These are phyloP conservation scores for Gulo gulo DNA, from an alignment of 2,113 vertebrate genomes.

Conservation along the genomic window DNA sequence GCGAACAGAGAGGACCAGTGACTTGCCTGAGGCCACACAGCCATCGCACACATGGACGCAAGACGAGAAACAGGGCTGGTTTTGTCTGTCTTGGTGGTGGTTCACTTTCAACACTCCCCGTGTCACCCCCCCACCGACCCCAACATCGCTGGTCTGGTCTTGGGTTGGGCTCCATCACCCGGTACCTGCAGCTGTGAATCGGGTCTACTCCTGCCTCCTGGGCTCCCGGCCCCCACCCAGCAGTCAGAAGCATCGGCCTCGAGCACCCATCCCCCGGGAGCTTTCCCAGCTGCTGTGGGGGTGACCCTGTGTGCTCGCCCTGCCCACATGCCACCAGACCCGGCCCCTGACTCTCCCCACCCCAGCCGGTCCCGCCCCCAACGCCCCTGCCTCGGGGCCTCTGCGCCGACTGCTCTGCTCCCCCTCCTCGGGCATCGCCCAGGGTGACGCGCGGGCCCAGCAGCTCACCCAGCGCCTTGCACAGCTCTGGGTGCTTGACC, in stretches of 20 bases:
- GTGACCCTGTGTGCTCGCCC: neutral
- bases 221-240: accelerated
- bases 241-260: neutral
- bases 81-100: neutral
- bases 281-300: neutral
- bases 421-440: too few species aligned
- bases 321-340: neutral
- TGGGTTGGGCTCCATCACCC: neutral
- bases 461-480: slow-evolving; percentile 95
- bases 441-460: accelerated
- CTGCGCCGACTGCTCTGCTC: neutral
- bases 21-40: neutral
- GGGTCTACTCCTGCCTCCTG: neutral
- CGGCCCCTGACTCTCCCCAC: accelerated
- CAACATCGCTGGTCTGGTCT: neutral
- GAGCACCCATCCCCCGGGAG: accelerated
- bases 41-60: accelerated
- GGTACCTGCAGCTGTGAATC: accelerated
- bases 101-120: neutral
- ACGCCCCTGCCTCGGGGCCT: neutral
- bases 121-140: accelerated
- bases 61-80: too few species aligned
- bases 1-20: neutral
- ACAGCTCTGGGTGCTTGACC: slow-evolving; percentile 94
- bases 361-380: neutral